Evolutionary conservation across 2,797 vertebrate species (phyloP).

Genomic region (Prionace glauca): DNA sequence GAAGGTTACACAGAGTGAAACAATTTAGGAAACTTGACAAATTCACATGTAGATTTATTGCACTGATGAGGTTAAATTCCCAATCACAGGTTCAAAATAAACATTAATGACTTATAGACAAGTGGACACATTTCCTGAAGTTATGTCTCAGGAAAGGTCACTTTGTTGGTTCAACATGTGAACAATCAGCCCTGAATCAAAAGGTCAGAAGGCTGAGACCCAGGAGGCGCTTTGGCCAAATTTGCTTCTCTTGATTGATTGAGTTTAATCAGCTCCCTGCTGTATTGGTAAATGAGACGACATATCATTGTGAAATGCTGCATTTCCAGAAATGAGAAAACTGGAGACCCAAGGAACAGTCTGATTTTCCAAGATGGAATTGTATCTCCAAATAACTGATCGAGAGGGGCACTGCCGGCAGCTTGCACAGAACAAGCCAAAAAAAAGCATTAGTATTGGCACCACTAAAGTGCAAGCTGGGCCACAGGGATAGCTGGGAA

Average conservation of each 20-base stretch:
- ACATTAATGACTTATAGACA: background rate
- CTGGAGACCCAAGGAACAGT: background rate
- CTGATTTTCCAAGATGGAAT: background rate
- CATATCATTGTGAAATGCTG: background rate
- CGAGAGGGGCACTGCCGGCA: background rate
- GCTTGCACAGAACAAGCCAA: background rate
- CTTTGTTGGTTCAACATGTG: background rate
- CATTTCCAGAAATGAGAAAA: background rate
- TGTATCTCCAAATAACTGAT: background rate
- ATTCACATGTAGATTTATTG: background rate
- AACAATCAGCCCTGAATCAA: background rate
- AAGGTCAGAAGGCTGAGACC: slow-evolving; percentile 15
- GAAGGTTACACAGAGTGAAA: background rate
- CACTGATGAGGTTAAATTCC: background rate
- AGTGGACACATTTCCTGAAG: background rate
- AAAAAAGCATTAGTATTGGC: no score
- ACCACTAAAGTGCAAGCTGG: background rate
- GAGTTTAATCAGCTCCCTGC: background rate
- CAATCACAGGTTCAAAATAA: background rate
- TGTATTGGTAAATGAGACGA: background rate
- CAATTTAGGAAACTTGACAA: background rate
- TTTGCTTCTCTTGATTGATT: background rate
- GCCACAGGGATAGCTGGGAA: background rate
- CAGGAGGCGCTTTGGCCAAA: background rate
- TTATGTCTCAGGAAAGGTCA: background rate